These are phyloP conservation scores for Brachyptera risi DNA, from an alignment of 2,888 invertebrate species.

Conservation along the genomic window DNA sequence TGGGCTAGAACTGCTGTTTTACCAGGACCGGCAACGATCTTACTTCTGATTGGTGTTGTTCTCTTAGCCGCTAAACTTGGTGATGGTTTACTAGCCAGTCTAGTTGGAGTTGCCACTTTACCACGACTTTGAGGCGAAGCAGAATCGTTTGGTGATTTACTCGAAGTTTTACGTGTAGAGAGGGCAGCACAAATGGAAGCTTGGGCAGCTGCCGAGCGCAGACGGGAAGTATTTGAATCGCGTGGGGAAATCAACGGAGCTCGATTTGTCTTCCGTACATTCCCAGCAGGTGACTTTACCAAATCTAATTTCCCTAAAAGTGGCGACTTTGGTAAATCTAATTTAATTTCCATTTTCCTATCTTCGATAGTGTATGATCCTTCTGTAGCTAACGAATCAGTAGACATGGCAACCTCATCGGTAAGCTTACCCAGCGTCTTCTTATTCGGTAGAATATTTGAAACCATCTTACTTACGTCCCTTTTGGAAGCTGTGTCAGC, in stretches of 20 bases:
- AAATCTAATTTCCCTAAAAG: neutral
- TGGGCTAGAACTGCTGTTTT: neutral
- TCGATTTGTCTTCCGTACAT: too few species aligned
- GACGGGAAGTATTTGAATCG: slow-evolving; percentile 39
- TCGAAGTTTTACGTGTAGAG: slow-evolving; percentile 49
- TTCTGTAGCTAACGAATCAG: slow-evolving; percentile 45
- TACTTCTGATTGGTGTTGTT: neutral
- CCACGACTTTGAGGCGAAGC: neutral
- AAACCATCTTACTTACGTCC: too few species aligned
- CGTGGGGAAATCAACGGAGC: slow-evolving; percentile 36
- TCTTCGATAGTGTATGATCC: slow-evolving; percentile 22
- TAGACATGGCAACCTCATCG: slow-evolving; percentile 47
- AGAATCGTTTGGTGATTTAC: slow-evolving; percentile 44
- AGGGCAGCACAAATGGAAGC: neutral
- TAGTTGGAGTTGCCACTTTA: slow-evolving; percentile 1
- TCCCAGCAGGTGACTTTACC: slow-evolving; percentile 36
- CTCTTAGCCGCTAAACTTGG: neutral
- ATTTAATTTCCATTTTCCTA: neutral
- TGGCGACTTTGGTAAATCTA: neutral
- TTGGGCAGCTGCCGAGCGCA: slow-evolving; percentile 21
- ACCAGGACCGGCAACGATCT: neutral
- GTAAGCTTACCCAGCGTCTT: too few species aligned
- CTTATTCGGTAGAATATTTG: too few species aligned
- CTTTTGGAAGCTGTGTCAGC: too few species aligned
- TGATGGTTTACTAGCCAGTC: neutral